Percentiles rank a stretch among this genome's conserved stretches.
These are phyloP conservation scores for Miltochrista miniata DNA, from an alignment of 2,888 invertebrate species.

Conservation along the genomic window DNA sequence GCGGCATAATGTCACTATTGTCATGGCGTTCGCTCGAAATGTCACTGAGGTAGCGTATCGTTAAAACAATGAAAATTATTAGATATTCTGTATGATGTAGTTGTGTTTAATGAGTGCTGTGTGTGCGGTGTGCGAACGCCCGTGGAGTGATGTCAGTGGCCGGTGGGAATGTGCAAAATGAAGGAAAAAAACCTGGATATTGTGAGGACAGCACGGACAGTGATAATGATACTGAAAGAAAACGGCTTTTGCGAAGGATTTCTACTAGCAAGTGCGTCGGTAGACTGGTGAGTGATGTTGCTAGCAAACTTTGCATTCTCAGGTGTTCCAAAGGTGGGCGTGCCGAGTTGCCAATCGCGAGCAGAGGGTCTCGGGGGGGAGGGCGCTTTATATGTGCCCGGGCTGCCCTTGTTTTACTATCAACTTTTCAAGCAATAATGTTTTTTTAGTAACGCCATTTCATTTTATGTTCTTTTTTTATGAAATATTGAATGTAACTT, in stretches of 20 bases:
- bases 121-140: constrained; percentile 63
- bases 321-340: constrained; percentile 50
- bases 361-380: constrained; percentile 37
- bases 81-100: constrained; percentile 79
- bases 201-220: constrained; percentile 87
- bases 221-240: constrained; percentile 92
- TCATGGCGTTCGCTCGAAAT: constrained; percentile 79
- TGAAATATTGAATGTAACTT: constrained; percentile 53
- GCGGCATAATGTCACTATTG: constrained; percentile 68
- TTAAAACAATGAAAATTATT: constrained; percentile 63
- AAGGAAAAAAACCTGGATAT: constrained; percentile 61
- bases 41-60: constrained; percentile 70
- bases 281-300: constrained; percentile 86
- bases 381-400: constrained; percentile 64
- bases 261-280: constrained; percentile 93
- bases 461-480: constrained; percentile 48
- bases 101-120: constrained; percentile 62
- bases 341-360: constrained; percentile 62
- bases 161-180: constrained; percentile 52
- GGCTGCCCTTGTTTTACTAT: constrained; percentile 52
- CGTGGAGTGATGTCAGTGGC: constrained; percentile 75
- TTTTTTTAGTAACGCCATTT: constrained; percentile 44
- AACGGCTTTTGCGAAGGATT: constrained; percentile 89
- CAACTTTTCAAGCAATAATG: constrained; percentile 31
- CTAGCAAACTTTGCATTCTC: constrained; percentile 5